Evolutionary conservation across 2,113 vertebrate genomes (phyloP), one percentile per base, ranked within the genome.

Genomic region (Astur gentilis): DNA sequence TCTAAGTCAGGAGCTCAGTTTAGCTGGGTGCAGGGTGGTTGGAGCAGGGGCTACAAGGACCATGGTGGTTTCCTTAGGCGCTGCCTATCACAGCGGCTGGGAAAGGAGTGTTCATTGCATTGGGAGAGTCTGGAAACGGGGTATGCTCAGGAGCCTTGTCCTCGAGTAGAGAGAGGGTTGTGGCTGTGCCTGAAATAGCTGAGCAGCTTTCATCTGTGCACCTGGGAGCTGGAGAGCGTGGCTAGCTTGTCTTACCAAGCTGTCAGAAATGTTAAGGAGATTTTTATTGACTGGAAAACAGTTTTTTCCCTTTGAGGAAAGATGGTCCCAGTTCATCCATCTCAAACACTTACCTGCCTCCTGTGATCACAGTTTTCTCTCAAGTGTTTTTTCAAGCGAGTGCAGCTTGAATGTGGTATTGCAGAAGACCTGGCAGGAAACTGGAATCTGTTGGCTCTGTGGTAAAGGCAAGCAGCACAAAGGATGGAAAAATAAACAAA

Each of bases 401-500:
- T 1, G 61, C 61, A 49, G 31, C 38, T 58, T 10, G 49, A 25
- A 17, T 1, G 0, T 15, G 60, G 31, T 2, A 0, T 7, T 18
- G 45, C 61, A 13, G 7, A 84, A 69, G 54, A 38, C 19, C 82
- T 66, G 3, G n/a, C 55, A 21, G 65, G 55, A 36, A n/a, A 2
- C 18, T 42, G 79, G 42, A 16, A 26, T 23, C 23, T 7, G 22
- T 29, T 31, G 85, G 36, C 27, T 34, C 26, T 0, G 40, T 7
- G 79, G 14, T 10, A 47, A 45, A 49, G 31, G 64, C 52, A 17
- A 44, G 60, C 70, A 23, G 31, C 55, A 13, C 36, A 42, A 26
- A 85, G 81, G 60, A 2, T 86, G 90, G 90, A n/a, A 90, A 85
- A 84, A 34, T 16, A 93, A 94, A 91, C 64, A 76, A 4, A 20